These are phyloP conservation scores for Drosophila biarmipes DNA, from an alignment of 1,140 invertebrate species.

Conservation along the genomic window DNA sequence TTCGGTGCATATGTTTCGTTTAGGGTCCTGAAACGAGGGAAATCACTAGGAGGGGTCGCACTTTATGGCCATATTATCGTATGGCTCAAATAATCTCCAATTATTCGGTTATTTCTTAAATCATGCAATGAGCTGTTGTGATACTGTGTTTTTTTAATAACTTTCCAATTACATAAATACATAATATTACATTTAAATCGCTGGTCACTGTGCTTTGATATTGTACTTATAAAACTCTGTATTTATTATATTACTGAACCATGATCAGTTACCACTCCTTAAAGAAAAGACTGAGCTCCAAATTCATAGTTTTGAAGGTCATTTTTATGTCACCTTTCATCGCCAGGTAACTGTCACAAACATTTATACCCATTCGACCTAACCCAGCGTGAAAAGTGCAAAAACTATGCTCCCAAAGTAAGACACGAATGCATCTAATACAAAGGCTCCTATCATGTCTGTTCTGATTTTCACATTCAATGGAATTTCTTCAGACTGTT, in stretches of 20 bases:
- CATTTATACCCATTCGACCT: slow-evolving; percentile 52
- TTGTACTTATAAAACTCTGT: too few species aligned
- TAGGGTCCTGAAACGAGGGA: background rate
- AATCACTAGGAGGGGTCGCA: background rate
- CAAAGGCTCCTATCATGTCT: background rate
- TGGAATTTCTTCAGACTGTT: background rate
- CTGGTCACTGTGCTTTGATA: too few species aligned
- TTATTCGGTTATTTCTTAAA: too few species aligned
- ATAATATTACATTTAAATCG: too few species aligned
- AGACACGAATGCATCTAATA: slow-evolving; percentile 5
- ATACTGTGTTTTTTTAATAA: too few species aligned
- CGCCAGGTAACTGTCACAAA: slow-evolving; percentile 35
- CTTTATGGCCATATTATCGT: too few species aligned
- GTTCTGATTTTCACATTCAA: background rate
- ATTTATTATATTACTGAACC: background rate
- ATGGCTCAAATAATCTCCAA: too few species aligned
- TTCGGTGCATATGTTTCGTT: slow-evolving; percentile 18
- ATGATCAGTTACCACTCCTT: background rate
- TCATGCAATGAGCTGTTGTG: too few species aligned
- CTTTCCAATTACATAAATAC: too few species aligned
- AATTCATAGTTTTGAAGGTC: slow-evolving; percentile 28
- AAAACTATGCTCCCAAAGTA: slow-evolving; percentile 26
- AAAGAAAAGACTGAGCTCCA: background rate
- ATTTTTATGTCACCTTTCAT: slow-evolving; percentile 49
- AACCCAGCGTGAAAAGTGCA: slow-evolving; percentile 56